Evolutionary conservation across 2,113 vertebrate genomes (phyloP), one percentile per base, ranked within the genome.

Genomic region (Rhinolophus sinicus): DNA sequence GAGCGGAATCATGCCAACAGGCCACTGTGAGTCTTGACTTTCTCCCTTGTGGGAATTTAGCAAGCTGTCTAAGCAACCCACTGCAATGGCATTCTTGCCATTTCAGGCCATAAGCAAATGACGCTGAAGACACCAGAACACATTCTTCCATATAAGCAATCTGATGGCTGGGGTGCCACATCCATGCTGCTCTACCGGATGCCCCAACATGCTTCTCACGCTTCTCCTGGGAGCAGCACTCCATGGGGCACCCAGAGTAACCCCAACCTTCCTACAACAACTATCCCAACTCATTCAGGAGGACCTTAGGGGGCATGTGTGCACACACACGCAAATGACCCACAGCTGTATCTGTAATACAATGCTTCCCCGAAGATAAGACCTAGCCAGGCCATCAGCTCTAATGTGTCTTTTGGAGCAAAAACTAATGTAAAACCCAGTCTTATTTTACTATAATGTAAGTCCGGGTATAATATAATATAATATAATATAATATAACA

Each of bases 61-160:
- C 50, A 35, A 33, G n/a, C 9, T 4, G 13, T 33, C 70, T 1
- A 2, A 13, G n/a, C 12, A 4, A 28, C 21, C 28, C 44, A 4
- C n/a, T 6, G 0, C 1, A 9, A 6, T 24, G 87, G n/a, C 21
- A 8, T 91, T 10, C 38, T 6, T 16, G 11, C 28, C 33, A 15
- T 8, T 24, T n/a, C 33, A 14, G 70, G 28, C 28, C 75, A 16
- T 6, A 30, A 16, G 33, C 14, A 50, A 56, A 19, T 14, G 56
- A 24, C 75, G 62, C 6, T 19, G 19, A 90, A n/a, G 67, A 50
- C 3, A 18, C 14, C 54, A 58, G 54, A 62, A 14, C 30, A 33
- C 30, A 4, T 2, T 10, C 5, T 26, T 47, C 19, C 40, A 0
- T 9, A 2, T 24, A 14, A 26, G 35, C 64, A 7, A 24, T 21